These are phyloP conservation scores for Elegia similella DNA, from an alignment of 2,888 invertebrate genomes.

Conservation along the genomic window DNA sequence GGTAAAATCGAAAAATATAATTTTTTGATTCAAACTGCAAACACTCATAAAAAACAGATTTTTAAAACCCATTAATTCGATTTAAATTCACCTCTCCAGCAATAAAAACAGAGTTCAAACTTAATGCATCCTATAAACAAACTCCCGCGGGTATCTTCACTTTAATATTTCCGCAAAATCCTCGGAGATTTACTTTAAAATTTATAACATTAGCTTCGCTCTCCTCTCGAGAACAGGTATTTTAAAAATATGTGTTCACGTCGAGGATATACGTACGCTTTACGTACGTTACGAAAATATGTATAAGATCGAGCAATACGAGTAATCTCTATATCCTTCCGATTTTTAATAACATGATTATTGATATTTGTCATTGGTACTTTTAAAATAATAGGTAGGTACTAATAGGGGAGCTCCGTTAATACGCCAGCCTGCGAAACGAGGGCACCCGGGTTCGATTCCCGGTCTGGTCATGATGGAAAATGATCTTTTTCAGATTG, in stretches of 20 bases:
- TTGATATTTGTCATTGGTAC: no score
- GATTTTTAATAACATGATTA: no score
- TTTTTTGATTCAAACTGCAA: not conserved
- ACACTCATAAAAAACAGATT: not conserved
- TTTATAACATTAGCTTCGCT: constrained; percentile 24
- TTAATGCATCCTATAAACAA: not conserved
- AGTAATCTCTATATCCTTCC: no score
- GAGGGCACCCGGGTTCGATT: no score
- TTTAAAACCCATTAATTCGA: not conserved
- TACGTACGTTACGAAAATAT: no score
- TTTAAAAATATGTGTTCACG: not conserved
- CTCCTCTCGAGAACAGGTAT: constrained; percentile 17
- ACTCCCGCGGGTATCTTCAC: constrained; percentile 15
- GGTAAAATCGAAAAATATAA: no score
- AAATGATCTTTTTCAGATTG: no score
- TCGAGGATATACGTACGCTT: not conserved
- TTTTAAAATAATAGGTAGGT: no score
- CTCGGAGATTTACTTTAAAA: constrained; percentile 20
- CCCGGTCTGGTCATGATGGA: no score
- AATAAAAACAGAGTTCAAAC: constrained; percentile 8
- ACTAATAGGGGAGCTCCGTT: no score
- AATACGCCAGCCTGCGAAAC: no score
- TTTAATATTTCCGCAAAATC: constrained; percentile 22
- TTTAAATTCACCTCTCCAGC: constrained; percentile 3
- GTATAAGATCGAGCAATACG: no score